Conservation (phyloP, 2,797 vertebrate species). For the Ammospiza maritima region DNA sequence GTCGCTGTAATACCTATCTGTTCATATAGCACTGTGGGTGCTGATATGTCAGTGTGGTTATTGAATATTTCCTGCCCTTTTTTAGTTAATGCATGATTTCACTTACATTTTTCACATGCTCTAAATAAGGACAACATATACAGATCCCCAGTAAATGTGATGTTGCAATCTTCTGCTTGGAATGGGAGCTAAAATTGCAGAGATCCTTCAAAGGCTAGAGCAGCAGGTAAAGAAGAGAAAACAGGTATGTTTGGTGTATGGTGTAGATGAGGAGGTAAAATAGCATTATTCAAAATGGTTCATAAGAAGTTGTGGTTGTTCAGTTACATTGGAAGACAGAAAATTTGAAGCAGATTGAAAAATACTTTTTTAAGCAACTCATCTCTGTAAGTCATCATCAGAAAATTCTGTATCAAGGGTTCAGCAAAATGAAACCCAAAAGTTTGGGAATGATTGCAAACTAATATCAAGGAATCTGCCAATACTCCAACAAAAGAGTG, state of each 20-base stretch:
- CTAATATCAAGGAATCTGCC: background rate
- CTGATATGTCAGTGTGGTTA: background rate
- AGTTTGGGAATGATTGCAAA: background rate
- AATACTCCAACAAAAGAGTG: background rate
- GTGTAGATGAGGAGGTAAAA: background rate
- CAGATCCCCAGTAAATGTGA: background rate
- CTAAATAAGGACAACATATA: background rate
- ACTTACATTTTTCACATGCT: background rate
- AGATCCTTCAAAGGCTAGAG: background rate
- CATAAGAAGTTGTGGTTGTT: background rate
- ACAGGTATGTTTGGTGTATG: background rate
- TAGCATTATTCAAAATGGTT: background rate
- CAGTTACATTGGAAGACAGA: background rate
- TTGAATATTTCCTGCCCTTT: background rate
- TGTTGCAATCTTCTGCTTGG: background rate
- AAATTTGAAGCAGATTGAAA: background rate
- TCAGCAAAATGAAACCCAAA: background rate
- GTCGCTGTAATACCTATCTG: background rate
- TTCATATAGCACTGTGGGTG: background rate
- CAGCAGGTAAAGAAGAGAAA: background rate
- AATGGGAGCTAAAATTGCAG: background rate
- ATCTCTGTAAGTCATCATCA: background rate
- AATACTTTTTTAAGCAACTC: background rate
- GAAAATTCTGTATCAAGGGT: background rate
- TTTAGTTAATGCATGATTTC: background rate